Evolutionary conservation across 2,113 vertebrate genomes (phyloP).

Genomic region (Polyodon spathula): DNA sequence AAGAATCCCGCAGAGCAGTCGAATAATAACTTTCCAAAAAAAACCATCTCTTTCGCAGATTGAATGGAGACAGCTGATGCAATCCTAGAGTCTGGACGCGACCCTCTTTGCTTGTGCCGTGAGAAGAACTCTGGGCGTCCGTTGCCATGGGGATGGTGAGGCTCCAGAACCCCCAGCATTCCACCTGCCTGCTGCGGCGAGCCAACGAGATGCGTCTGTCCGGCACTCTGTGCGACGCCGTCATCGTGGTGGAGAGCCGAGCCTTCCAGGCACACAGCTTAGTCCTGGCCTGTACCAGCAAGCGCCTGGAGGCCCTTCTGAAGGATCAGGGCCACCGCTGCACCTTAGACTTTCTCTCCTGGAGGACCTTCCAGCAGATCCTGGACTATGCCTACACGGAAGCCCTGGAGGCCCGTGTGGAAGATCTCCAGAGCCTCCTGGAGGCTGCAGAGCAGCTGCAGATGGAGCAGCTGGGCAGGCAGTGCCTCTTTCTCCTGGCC

Average conservation of each 20-base stretch:
- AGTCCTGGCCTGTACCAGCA: conserved; percentile 67
- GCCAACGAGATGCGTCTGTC: conserved; percentile 55
- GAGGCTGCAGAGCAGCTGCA: conserved; percentile 55
- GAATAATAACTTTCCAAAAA: no score
- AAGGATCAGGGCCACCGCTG: conserved; percentile 34
- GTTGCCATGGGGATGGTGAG: conserved; percentile 42
- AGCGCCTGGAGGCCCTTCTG: conserved; percentile 44
- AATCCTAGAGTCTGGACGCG: no score
- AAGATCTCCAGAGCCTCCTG: conserved; percentile 42
- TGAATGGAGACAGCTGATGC: no score
- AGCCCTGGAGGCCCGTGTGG: conserved; percentile 28
- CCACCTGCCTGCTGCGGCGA: conserved; percentile 51
- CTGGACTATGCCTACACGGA: conserved; percentile 65
- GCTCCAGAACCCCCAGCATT: conserved; percentile 52
- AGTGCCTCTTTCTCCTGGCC: conserved; percentile 45
- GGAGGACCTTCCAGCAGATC: conserved; percentile 64
- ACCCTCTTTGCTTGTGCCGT: no score
- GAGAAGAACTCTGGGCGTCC: background rate
- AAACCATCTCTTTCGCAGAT: no score
- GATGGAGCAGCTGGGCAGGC: conserved; percentile 55
- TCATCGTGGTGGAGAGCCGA: conserved; percentile 54
- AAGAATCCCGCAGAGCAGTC: no score
- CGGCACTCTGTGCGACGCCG: conserved; percentile 57
- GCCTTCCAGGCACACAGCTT: conserved; percentile 65
- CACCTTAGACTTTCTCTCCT: conserved; percentile 48